A percentile compares a stretch with the other conserved stretches of the same genome.
Conservation (phyloP, 1,140 invertebrate species). For the Laupala kohalensis region DNA sequence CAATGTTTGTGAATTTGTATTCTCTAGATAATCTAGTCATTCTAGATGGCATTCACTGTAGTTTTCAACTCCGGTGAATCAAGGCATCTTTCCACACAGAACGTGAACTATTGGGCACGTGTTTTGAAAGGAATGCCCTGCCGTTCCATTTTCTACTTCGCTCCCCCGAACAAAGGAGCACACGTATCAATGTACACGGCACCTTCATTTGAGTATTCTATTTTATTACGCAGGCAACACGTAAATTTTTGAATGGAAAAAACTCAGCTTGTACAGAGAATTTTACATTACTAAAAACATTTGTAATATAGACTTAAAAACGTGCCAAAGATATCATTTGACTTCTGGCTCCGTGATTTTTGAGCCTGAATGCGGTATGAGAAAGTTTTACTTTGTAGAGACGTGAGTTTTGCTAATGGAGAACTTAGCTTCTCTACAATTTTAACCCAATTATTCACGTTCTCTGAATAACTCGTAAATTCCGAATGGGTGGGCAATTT, state of each 20-base stretch:
- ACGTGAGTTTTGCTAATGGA: background rate
- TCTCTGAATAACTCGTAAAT: background rate
- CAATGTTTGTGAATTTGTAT: no score
- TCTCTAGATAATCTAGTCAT: no score
- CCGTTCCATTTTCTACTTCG: background rate
- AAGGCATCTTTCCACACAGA: background rate
- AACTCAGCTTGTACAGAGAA: background rate
- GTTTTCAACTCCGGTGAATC: no score
- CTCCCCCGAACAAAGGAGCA: background rate
- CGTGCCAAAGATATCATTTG: background rate
- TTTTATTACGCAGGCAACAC: background rate
- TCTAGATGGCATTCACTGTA: no score
- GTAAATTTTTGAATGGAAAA: background rate
- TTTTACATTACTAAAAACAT: background rate
- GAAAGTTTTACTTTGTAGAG: no score
- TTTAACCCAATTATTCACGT: background rate
- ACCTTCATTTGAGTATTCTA: background rate
- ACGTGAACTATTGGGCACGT: background rate
- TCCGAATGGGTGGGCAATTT: background rate
- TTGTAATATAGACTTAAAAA: background rate
- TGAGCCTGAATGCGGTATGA: no score
- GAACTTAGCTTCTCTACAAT: background rate
- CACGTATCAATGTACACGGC: no score
- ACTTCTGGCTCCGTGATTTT: background rate
- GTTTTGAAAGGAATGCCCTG: background rate